Evolutionary conservation across 2,888 invertebrate species (phyloP), one percentile per base, ranked within the genome.

Genomic region (Netelia melanura): DNA sequence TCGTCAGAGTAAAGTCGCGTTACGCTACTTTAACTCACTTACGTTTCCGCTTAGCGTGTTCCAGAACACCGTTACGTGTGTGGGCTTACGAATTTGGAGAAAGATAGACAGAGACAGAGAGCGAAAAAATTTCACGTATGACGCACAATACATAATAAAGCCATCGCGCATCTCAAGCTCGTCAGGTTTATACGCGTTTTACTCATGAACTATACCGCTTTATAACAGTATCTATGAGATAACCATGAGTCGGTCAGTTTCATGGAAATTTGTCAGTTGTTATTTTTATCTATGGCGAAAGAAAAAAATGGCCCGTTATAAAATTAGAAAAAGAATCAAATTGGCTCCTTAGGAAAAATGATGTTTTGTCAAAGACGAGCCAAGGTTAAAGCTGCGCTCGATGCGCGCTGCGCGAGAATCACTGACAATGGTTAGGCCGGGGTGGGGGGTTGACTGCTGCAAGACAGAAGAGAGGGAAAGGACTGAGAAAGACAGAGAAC

Each of bases 11-110:
- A 74, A 83, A 78, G 79, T 83, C 74, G 76, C 87, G 87, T 90
- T 90, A 90, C 89, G 90, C 89, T 89, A 85, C 88, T 90, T 64
- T 88, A 85, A 88, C 88, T 88, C 85, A 85, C 86, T 88, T 83
- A 88, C 87, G 86, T 89, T 90, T 89, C 89, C 89, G 87, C 77
- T 88, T 81, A 80, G 72, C 79, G 79, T 79, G 74, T 80, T 67
- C 65, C 48, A 68, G 70, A 70, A 78, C 82, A 82, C 62, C 84
- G 80, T 86, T 86, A 84, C 84, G 72, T 84, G 11, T 75, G 11
- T 75, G n/a, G 52, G 81, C 71, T 78, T 71, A 71, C 71, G 64
- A 78, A 30, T 78, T 81, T 84, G 17, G 56, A 11, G 71, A 61
- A 58, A 68, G 54, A 62, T 11, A n/a, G n/a, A 61, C 25, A 62